These are phyloP conservation scores for Meles meles DNA, from an alignment of 2,113 vertebrate genomes.

Conservation along the genomic window DNA sequence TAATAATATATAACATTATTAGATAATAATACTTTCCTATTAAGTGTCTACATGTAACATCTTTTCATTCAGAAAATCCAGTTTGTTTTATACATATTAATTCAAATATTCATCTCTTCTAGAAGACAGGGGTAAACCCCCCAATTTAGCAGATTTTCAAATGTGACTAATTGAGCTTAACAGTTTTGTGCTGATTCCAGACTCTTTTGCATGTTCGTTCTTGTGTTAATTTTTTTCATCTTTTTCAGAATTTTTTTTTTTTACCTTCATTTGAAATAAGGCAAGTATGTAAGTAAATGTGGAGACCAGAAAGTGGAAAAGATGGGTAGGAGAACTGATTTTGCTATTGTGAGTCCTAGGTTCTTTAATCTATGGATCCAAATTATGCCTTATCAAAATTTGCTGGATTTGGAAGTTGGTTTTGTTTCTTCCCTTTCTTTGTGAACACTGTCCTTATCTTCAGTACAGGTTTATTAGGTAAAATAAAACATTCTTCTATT, in stretches of 20 bases:
- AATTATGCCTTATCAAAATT: background rate
- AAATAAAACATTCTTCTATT: background rate
- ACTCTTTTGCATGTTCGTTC: background rate
- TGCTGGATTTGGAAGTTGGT: background rate
- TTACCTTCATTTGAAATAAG: slow-evolving; percentile 34
- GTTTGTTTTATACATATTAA: background rate
- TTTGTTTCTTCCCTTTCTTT: background rate
- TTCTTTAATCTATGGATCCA: background rate
- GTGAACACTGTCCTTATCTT: background rate
- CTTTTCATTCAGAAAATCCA: background rate
- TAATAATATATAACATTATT: too few relatives aligned
- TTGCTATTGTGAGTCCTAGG: background rate
- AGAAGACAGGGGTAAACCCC: background rate
- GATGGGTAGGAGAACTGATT: background rate
- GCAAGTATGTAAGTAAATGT: background rate
- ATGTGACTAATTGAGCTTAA: background rate
- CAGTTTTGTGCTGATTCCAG: background rate
- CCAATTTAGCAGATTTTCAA: slow-evolving; percentile 25
- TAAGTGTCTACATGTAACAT: background rate
- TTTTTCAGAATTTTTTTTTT: background rate
- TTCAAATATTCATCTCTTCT: background rate
- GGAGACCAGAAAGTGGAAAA: background rate
- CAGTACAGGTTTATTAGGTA: background rate
- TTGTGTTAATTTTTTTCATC: background rate
- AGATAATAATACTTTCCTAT: background rate